These are phyloP conservation scores for Lysandra bellargus DNA, from an alignment of 2,888 invertebrate genomes.

Conservation along the genomic window DNA sequence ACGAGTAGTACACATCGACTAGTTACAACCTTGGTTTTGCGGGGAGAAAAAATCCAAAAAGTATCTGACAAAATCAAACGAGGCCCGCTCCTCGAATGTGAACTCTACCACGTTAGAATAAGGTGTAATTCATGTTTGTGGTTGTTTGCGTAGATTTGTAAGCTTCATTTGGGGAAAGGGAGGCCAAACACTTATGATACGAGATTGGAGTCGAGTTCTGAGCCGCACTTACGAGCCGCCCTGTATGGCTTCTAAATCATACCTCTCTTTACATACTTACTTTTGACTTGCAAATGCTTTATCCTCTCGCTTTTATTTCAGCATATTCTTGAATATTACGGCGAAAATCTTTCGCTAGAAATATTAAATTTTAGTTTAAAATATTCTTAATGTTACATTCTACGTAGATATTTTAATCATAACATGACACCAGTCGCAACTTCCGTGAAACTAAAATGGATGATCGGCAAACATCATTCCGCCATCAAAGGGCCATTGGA, in stretches of 20 bases:
- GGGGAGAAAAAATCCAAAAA: constrained; percentile 17
- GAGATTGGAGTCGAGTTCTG: constrained; percentile 69
- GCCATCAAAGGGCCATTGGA: not conserved
- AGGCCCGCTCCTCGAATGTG: not conserved
- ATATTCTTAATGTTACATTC: too few relatives aligned
- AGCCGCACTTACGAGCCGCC: constrained; percentile 45
- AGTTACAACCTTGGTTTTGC: constrained; percentile 8
- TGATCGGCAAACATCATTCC: constrained; percentile 1
- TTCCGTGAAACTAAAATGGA: not conserved
- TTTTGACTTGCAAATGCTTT: constrained; percentile 21
- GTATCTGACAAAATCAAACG: constrained; percentile 13
- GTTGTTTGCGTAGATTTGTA: constrained; percentile 56
- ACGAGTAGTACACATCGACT: not conserved
- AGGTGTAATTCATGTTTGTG: not conserved
- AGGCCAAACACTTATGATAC: constrained; percentile 76
- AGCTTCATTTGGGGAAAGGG: constrained; percentile 73
- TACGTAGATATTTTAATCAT: not conserved
- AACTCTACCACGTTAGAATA: not conserved
- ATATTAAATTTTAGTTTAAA: not conserved
- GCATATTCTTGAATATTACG: not conserved
- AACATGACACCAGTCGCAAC: not conserved
- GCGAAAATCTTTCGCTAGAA: not conserved
- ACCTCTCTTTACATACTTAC: constrained; percentile 18
- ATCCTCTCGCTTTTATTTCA: not conserved
- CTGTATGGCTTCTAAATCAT: constrained; percentile 24